Evolutionary conservation across 2,888 invertebrate genomes (phyloP), one percentile per base, ranked within the genome.

Genomic region (Dromius quadrimaculatus): DNA sequence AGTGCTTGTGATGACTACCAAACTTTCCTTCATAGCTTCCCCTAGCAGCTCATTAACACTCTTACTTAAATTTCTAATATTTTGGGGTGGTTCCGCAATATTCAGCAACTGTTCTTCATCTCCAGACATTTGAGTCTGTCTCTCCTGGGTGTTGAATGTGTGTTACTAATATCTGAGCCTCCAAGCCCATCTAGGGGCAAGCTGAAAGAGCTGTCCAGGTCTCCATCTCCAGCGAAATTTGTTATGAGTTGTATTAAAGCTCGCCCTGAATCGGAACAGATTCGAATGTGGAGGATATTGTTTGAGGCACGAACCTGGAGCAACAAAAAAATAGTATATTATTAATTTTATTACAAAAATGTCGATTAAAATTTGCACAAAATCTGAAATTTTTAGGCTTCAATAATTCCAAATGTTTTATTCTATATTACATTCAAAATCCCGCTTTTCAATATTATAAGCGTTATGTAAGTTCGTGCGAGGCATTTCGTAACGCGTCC

Each of bases 191-290:
- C 22, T 22, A 43, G 9, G n/a, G 23, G 73, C 73, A 50, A 74
- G 74, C n/a, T n/a, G 28, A 72, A 38, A 63, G 74, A 68, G 22
- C 73, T 71, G 9, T 61, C 59, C 66, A 90, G 79, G 79, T 97
- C 97, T 0, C 94, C 95, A 78, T 95, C 93, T 5, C 85, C 88
- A 0, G 95, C 94, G 73, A 94, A 88, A 81, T 97, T 96, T 5
- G 90, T 90, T 11, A 97, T 86, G 13, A 98, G 84, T 63, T 94
- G 89, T 73, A 92, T 91, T 34, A 98, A 85, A 0, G 94, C 94
- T 54, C 89, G 87, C 0, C 92, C 93, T 0, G 95, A 95, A 83
- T 98, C 98, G 71, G 93, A 89, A 81, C 98, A 98, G 0, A 96
- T 97, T 76, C 94, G 87, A 17, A 98, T 85, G 76, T 93, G 92